A percentile compares a stretch with the other conserved stretches of the same genome.
Conservation (phyloP, 2,113 vertebrate genomes). For the Pelodiscus sinensis region DNA sequence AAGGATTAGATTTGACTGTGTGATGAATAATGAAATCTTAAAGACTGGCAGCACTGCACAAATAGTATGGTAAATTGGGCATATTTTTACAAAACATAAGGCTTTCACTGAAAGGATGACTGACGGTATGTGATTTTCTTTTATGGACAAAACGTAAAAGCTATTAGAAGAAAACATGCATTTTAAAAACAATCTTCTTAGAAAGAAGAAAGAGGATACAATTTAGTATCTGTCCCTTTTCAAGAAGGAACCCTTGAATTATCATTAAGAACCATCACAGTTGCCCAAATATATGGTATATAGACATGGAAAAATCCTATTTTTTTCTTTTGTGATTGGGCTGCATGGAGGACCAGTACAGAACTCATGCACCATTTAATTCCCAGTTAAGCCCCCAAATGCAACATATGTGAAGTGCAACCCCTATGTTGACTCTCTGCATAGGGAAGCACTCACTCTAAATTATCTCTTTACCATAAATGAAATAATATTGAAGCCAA, state of each 20-base stretch:
- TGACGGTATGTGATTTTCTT: constrained; percentile 42
- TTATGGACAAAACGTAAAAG: constrained; percentile 35
- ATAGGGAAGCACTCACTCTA: neutral
- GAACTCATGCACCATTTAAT: neutral
- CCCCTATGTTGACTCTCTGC: neutral
- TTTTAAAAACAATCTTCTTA: constrained; percentile 18
- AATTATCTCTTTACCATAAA: neutral
- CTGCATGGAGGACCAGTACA: neutral
- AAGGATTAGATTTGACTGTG: constrained; percentile 42
- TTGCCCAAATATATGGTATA: neutral
- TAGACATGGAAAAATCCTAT: neutral
- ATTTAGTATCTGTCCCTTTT: neutral
- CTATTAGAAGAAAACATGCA: constrained; percentile 1
- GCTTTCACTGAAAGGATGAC: constrained; percentile 32
- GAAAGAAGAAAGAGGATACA: neutral
- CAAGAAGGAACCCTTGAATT: constrained; percentile 3
- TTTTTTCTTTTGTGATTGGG: neutral
- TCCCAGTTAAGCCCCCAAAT: neutral
- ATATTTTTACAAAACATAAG: constrained; percentile 49
- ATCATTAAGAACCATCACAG: neutral
- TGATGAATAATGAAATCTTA: constrained; percentile 31
- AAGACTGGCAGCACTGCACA: constrained; percentile 39
- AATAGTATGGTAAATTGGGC: constrained; percentile 45
- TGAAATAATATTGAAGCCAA: constrained; percentile 3
- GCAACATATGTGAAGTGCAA: neutral